phyloP scores from a whole-genome alignment of 2,797 vertebrate species.

The Fistularia commersonii region DNA sequence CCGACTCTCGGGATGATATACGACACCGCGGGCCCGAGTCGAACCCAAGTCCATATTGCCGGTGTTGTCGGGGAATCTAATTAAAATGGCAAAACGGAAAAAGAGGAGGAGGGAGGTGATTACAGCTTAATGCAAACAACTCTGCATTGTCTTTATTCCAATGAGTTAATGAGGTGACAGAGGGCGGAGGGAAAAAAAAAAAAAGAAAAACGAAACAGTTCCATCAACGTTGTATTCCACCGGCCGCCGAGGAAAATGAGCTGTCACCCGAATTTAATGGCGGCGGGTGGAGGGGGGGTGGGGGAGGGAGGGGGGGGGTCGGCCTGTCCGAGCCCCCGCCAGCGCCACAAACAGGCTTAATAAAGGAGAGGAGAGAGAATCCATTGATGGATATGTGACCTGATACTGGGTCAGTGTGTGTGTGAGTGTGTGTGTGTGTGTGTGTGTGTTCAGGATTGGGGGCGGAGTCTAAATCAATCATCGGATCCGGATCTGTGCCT shows the following conservation, averaged over 20 bases:
- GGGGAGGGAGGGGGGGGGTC: slow-evolving; percentile 32
- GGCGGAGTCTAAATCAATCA: too few relatives aligned
- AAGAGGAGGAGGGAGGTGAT: slow-evolving; percentile 53
- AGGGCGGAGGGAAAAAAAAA: neutral
- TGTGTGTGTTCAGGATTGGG: too few relatives aligned
- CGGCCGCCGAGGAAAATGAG: slow-evolving; percentile 69
- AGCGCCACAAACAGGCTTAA: too few relatives aligned
- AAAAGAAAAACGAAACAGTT: slow-evolving; percentile 49
- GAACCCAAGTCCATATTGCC: slow-evolving; percentile 50
- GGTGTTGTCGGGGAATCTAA: slow-evolving; percentile 65
- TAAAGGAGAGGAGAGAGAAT: neutral
- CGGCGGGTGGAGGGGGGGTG: slow-evolving; percentile 59
- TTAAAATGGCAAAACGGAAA: slow-evolving; percentile 64
- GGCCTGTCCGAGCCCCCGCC: too few relatives aligned
- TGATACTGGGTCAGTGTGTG: too few relatives aligned
- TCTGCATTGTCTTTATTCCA: slow-evolving; percentile 74
- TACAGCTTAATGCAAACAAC: slow-evolving; percentile 76
- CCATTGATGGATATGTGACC: too few relatives aligned
- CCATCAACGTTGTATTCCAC: slow-evolving; percentile 68
- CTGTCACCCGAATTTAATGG: slow-evolving; percentile 71
- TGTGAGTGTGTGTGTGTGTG: too few relatives aligned
- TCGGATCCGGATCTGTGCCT: too few relatives aligned
- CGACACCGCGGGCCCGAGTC: too few relatives aligned
- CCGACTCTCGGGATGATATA: too few relatives aligned
- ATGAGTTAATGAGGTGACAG: slow-evolving; percentile 78